Conservation (phyloP, 1,140 invertebrate genomes). For the Nephotettix cincticeps region DNA sequence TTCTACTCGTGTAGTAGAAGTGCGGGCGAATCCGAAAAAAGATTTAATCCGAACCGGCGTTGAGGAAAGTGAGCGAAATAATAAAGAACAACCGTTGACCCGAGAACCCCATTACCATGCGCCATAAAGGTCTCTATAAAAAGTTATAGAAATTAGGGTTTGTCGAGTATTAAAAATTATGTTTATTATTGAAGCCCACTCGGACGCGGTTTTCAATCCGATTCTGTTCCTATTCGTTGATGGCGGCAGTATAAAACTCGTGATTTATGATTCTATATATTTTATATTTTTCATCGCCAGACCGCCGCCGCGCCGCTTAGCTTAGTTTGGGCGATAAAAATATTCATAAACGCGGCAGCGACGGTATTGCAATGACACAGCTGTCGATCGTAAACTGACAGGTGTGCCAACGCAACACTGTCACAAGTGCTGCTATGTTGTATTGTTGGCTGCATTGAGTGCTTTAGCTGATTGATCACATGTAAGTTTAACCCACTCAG, state of each 20-base stretch:
- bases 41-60: no score
- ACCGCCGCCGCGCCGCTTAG: background rate
- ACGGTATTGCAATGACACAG: background rate
- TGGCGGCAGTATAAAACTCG: conserved; percentile 21
- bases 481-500: no score
- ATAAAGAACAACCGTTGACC: background rate
- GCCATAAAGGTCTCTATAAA: conserved; percentile 28
- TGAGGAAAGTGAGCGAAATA: background rate
- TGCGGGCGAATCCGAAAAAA: background rate
- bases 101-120: conserved; percentile 1
- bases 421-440: no score
- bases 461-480: no score
- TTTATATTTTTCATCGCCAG: conserved; percentile 29
- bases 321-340: background rate
- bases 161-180: conserved; percentile 28
- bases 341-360: background rate
- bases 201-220: background rate
- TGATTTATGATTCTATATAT: conserved; percentile 30
- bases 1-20: background rate
- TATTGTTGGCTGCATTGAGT: no score
- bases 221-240: conserved; percentile 16
- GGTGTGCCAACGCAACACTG: no score
- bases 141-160: conserved; percentile 30
- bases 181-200: conserved; percentile 24
- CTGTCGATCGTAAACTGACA: no score